Conservation (phyloP, 2,888 invertebrate genomes). For the Boloria selene region DNA sequence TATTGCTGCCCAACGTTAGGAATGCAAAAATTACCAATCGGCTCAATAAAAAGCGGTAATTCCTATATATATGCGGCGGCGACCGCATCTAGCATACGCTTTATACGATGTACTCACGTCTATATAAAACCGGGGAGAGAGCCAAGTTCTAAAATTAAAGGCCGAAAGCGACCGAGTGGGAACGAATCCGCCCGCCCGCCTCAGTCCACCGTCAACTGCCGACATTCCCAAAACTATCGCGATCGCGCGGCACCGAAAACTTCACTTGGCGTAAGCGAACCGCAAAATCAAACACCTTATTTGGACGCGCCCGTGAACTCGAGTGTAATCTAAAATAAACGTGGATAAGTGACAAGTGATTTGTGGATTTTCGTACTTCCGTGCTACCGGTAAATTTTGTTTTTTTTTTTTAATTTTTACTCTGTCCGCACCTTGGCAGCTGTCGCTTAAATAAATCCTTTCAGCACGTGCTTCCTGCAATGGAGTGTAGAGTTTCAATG, state of each 20-base stretch:
- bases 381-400: constrained; percentile 68
- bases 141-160: constrained; percentile 85
- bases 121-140: constrained; percentile 84
- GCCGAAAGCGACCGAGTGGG: constrained; percentile 72
- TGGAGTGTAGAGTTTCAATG: constrained; percentile 75
- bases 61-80: constrained; percentile 76
- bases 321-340: constrained; percentile 61
- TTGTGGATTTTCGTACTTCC: constrained; percentile 65
- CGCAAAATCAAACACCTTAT: constrained; percentile 55
- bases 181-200: constrained; percentile 77
- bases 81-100: constrained; percentile 80
- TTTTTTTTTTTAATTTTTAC: constrained; percentile 48
- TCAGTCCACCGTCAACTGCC: constrained; percentile 79
- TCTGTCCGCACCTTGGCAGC: constrained; percentile 44
- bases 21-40: constrained; percentile 77
- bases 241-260: constrained; percentile 63
- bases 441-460: constrained; percentile 48
- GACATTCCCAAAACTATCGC: constrained; percentile 70
- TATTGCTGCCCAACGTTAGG: constrained; percentile 58
- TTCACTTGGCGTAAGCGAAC: constrained; percentile 57
- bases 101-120: constrained; percentile 82
- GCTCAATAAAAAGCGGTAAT: constrained; percentile 79
- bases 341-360: constrained; percentile 72
- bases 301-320: constrained; percentile 62
- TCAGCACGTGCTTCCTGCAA: constrained; percentile 67